phyloP scores from a whole-genome alignment of 1,140 invertebrate species.

The Nasonia giraulti region DNA sequence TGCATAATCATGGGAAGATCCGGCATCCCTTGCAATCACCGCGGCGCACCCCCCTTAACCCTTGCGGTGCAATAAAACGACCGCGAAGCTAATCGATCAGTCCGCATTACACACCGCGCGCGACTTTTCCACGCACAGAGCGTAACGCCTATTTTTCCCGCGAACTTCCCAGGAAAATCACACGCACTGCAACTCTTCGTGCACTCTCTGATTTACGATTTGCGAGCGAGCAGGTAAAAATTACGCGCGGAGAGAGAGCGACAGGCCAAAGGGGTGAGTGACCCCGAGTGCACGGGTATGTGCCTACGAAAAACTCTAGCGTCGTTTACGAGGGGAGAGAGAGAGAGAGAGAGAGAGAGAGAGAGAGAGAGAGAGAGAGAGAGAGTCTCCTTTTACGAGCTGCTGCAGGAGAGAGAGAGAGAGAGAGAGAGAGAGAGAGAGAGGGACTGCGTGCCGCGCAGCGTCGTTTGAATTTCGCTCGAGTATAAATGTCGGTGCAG shows the following conservation, averaged over 20 bases:
- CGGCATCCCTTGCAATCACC: no score
- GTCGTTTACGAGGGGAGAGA: constrained; percentile 14
- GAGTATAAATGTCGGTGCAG: no score
- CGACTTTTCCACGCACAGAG: no score
- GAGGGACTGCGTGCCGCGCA: background rate
- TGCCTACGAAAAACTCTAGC: constrained; percentile 16
- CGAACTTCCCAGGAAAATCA: background rate
- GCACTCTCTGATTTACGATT: constrained; percentile 30
- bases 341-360: background rate
- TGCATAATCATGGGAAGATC: background rate
- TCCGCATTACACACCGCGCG: no score
- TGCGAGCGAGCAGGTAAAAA: constrained; percentile 18
- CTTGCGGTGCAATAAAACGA: background rate
- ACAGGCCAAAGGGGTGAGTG: constrained; percentile 34
- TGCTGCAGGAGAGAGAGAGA: no score
- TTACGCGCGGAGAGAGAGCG: background rate
- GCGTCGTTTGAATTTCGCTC: constrained; percentile 8
- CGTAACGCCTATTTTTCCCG: background rate
- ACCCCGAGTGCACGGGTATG: background rate
- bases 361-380: background rate
- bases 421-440: no score
- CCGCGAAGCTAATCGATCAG: background rate
- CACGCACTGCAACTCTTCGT: background rate
- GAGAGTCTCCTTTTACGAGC: no score
- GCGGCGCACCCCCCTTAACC: background rate